Conservation (phyloP, 2,113 vertebrate species). For the Hiodon alosoides region DNA sequence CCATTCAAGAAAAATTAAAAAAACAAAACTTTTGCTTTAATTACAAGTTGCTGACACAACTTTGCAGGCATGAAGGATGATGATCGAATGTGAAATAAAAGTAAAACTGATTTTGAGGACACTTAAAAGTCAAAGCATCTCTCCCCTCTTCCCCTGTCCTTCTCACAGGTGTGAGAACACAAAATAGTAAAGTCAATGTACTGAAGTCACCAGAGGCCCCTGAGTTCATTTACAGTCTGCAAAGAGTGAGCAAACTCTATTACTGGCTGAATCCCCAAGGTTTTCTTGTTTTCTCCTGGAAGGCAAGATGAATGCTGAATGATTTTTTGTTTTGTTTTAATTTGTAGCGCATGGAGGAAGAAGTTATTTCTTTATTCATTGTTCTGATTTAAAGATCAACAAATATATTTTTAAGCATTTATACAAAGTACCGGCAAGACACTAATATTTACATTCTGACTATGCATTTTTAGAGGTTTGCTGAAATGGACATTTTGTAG, state of each 20-base stretch:
- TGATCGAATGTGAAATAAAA: too few relatives aligned
- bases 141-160: neutral
- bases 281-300: conserved; percentile 11
- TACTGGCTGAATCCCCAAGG: neutral
- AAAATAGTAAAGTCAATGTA: neutral
- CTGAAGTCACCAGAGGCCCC: neutral
- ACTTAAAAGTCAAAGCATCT: conserved; percentile 8
- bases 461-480: conserved; percentile 12
- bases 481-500: conserved; percentile 5
- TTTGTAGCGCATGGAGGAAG: conserved; percentile 10
- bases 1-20: too few relatives aligned
- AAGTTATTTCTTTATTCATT: conserved; percentile 4
- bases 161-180: neutral
- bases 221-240: conserved; percentile 15
- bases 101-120: neutral
- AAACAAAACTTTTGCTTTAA: too few relatives aligned
- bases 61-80: too few relatives aligned
- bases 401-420: conserved; percentile 4
- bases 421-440: neutral
- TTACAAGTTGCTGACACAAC: too few relatives aligned
- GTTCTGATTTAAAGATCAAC: conserved; percentile 5
- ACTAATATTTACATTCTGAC: conserved; percentile 6
- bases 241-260: neutral
- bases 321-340: conserved; percentile 2
- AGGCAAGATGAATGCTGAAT: conserved; percentile 17